These are phyloP conservation scores for Lanius collurio DNA, from an alignment of 2,113 vertebrate genomes.

Conservation along the genomic window DNA sequence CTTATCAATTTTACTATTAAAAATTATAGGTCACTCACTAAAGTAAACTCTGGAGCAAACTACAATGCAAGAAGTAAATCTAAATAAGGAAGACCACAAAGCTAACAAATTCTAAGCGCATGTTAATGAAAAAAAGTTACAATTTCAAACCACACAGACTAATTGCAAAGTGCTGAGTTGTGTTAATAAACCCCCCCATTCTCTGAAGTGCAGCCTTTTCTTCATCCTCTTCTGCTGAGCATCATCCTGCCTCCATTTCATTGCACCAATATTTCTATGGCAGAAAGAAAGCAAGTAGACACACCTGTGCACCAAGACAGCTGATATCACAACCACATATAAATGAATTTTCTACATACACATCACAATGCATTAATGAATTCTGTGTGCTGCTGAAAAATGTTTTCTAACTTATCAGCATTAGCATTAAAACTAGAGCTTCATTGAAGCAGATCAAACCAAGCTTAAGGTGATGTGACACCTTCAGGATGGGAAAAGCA, in stretches of 20 bases:
- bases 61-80: neutral
- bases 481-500: neutral
- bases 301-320: neutral
- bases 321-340: neutral
- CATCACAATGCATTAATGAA: neutral
- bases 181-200: neutral
- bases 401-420: neutral
- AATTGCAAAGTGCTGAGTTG: neutral
- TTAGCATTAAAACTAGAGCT: neutral
- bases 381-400: neutral
- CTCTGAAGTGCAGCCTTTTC: neutral
- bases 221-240: neutral
- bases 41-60: neutral
- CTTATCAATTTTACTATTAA: neutral
- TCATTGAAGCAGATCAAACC: neutral
- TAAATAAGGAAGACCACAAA: neutral
- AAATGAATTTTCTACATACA: neutral
- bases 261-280: neutral
- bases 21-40: neutral
- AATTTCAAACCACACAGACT: neutral
- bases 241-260: neutral
- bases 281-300: neutral
- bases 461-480: neutral
- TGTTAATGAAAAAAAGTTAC: neutral
- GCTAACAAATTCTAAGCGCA: neutral